Base-by-base conservation (phyloP, 2,797 vertebrate species). In the Sebastes iracundus region DNA sequence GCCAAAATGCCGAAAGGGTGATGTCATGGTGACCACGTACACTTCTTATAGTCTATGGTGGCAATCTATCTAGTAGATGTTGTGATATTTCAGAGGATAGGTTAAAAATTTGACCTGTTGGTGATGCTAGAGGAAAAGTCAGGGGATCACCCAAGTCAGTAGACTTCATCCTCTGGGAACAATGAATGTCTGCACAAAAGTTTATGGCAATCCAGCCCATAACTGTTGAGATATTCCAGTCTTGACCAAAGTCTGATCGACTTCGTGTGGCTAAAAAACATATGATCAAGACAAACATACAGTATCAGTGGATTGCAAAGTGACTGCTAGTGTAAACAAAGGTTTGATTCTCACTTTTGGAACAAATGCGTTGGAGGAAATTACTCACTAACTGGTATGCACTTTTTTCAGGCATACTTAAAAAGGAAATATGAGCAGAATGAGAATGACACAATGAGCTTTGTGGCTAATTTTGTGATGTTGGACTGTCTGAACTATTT, bases 401-500 rank as follows among this genome's bases (percentile, higher is more conserved):
- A 7, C 13, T 7, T 42, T 72, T 52, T 53, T 23, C 1, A 79
- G 32, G 14, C 2, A n/a, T 27, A 33, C 3, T 35, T 6, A 38
- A n/a, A 52, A 62, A 60, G 13, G 4, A 75, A 66, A 70, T 22
- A 33, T 11, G 10, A 55, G 10, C 53, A 42, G 49, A 67, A 49
- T n/a, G 1, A 1, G 11, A 60, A 64, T 30, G 46, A 52, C 46
- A n/a, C 46, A 52, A 52, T 52, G 6, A 77, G 28, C 35, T 46
- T 25, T 46, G 8, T 65, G 22, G 53, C 25, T 49, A 46, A 68
- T 73, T 59, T 53, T 58, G 27, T 38, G 13, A 49, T 22, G 38
- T 33, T 20, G 11, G 42, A 58, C 52, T 11, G 1, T 78, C 28
- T 35, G 18, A 38, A 62, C 27, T 77, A 8, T 84, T 81, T 70